These are phyloP conservation scores for Drosophila repletoides DNA, from an alignment of 1,140 invertebrate genomes.

Conservation along the genomic window DNA sequence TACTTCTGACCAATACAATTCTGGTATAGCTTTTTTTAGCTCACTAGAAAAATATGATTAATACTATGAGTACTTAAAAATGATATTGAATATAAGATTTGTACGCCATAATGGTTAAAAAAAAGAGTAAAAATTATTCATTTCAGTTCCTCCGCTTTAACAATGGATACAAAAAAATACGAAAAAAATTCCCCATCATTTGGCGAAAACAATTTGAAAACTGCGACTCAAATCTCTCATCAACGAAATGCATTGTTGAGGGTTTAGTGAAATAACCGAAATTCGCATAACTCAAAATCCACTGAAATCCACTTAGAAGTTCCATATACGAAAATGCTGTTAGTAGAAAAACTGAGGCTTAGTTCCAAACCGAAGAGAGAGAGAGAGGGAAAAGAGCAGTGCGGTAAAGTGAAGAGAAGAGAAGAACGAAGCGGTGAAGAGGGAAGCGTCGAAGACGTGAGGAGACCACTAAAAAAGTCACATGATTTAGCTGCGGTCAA, in stretches of 20 bases:
- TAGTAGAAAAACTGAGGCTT: slow-evolving; percentile 33
- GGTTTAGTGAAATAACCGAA: slow-evolving; percentile 65
- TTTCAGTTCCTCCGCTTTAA: slow-evolving; percentile 3
- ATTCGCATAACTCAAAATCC: slow-evolving; percentile 65
- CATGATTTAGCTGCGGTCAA: slow-evolving; percentile 70
- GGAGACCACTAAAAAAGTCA: slow-evolving; percentile 64
- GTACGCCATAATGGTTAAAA: too few species aligned
- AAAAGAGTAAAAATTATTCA: too few species aligned
- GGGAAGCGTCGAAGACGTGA: neutral
- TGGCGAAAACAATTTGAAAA: slow-evolving; percentile 12
- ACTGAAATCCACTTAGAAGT: slow-evolving; percentile 37
- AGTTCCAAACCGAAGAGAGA: slow-evolving; percentile 15
- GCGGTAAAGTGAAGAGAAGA: too few species aligned
- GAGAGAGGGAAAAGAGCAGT: neutral
- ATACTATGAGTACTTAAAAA: too few species aligned
- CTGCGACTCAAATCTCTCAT: slow-evolving; percentile 32
- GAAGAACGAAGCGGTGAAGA: neutral
- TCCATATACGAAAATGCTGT: neutral
- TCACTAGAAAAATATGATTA: too few species aligned
- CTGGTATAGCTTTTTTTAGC: too few species aligned
- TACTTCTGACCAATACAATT: too few species aligned
- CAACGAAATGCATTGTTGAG: slow-evolving; percentile 65
- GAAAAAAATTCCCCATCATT: neutral
- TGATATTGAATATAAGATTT: too few species aligned
- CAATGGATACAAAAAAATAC: slow-evolving; percentile 17